phyloP scores from a whole-genome alignment of 2,797 vertebrate species.

The Crocidura indochinensis region DNA sequence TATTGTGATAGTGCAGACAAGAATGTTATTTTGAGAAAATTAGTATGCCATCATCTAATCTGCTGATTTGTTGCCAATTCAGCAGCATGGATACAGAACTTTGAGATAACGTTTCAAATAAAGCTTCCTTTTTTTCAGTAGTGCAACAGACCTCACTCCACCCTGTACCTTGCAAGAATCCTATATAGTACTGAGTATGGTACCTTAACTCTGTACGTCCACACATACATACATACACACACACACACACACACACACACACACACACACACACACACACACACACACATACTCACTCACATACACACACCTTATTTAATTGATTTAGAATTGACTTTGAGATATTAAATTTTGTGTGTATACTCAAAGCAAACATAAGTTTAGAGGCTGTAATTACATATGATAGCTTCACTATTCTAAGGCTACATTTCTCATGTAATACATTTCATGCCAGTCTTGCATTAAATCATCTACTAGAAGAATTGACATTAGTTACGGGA shows the following conservation, averaged over 20 bases:
- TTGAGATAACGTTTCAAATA: no score
- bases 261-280: background rate
- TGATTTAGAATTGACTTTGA: conserved; percentile 30
- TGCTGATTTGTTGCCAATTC: no score
- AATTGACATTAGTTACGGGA: conserved; percentile 88
- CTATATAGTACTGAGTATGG: background rate
- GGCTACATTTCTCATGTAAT: conserved; percentile 78
- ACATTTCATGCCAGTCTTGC: conserved; percentile 84
- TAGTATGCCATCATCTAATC: no score
- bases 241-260: no score
- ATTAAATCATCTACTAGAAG: conserved; percentile 88
- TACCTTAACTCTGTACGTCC: background rate
- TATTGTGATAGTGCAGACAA: no score
- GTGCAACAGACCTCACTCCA: background rate
- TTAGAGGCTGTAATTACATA: conserved; percentile 75
- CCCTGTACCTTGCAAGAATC: background rate
- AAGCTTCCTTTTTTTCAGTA: conserved; percentile 7
- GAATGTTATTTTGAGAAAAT: no score
- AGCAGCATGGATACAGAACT: no score
- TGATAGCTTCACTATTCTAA: conserved; percentile 80
- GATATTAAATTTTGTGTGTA: conserved; percentile 48
- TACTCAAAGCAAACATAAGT: conserved; percentile 82
- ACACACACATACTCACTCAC: background rate
- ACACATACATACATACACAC: no score
- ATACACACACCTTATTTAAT: background rate